Evolutionary conservation across 2,888 invertebrate species (phyloP).

Genomic region (Drosophila dives): DNA sequence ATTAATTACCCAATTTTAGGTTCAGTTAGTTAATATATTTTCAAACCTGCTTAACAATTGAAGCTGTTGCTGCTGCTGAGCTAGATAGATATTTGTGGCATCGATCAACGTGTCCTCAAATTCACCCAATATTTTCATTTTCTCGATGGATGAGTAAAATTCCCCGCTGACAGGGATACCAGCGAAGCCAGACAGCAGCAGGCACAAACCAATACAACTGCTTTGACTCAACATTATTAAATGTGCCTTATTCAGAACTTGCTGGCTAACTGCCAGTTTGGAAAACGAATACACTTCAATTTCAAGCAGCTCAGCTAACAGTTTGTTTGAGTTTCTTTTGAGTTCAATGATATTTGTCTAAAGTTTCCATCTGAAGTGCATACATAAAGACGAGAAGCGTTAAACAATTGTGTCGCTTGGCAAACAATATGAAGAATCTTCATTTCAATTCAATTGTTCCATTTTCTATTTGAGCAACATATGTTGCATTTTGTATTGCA

Average conservation of each 20-base stretch:
- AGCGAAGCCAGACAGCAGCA: constrained; percentile 6
- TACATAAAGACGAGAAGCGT: neutral
- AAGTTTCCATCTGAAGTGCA: constrained; percentile 16
- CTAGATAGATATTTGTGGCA: constrained; percentile 53
- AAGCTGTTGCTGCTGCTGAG: constrained; percentile 50
- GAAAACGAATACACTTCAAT: constrained; percentile 23
- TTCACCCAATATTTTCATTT: constrained; percentile 47
- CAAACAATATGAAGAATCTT: neutral
- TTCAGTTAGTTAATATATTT: neutral
- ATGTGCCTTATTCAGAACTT: neutral
- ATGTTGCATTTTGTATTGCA: neutral
- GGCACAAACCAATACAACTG: neutral
- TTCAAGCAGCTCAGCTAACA: neutral
- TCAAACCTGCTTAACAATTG: constrained; percentile 52
- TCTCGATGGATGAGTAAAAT: constrained; percentile 74
- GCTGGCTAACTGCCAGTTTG: constrained; percentile 11
- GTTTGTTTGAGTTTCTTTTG: neutral
- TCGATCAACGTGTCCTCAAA: constrained; percentile 57
- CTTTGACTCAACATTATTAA: constrained; percentile 42
- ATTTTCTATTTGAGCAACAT: neutral
- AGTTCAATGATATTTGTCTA: neutral
- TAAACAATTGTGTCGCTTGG: constrained; percentile 1
- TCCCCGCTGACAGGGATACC: constrained; percentile 43
- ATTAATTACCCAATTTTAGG: constrained; percentile 6
- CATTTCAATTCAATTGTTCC: neutral